Evolutionary conservation across 1,140 invertebrate genomes (phyloP), one percentile per base, ranked within the genome.

Genomic region (Pseudomyrmex sp.): DNA sequence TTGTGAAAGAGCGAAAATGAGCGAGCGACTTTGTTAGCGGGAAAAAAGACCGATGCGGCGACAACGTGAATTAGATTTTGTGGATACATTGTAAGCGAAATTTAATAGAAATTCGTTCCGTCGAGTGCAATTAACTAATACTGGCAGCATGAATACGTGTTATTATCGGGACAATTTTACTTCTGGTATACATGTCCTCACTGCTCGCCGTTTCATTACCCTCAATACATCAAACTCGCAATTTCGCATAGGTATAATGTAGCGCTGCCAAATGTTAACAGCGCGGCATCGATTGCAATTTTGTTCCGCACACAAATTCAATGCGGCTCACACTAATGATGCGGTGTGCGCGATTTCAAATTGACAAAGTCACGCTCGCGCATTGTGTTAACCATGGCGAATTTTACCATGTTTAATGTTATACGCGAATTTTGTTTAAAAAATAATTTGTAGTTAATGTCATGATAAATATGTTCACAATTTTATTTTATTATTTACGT

Each of bases 81-180:
- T 70, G 23, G 15, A 23, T 72, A 80, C 66, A 61, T 80, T 50
- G 76, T 72, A 79, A 79, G 76, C 66, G 54, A 70, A 72, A 72
- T 80, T 80, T 80, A 80, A 80, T 80, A 80, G 66, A 61, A 72
- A 61, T 80, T 70, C 76, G 76, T 80, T 80, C 15, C 44, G 13
- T 23, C 54, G 54, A 79, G 20, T 70, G 15, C 46, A 80, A 72
- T 80, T 72, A 80, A 80, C 66, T 70, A 79, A 79, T 79, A 70
- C 44, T 12, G 52, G 12, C 54, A 48, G 69, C 44, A 46, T n/a
- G 13, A 50, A 59, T 72, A 46, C 20, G 7, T 35, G 44, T 69
- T 61, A 58, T 26, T 50, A 72, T 61, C 44, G 12, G 12, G n/a
- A 80, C 58, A 72, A 70, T 79, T 79, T 79, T 79, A 69, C 48